Evolutionary conservation across 2,888 invertebrate genomes (phyloP).

Genomic region (Melipona beecheii): DNA sequence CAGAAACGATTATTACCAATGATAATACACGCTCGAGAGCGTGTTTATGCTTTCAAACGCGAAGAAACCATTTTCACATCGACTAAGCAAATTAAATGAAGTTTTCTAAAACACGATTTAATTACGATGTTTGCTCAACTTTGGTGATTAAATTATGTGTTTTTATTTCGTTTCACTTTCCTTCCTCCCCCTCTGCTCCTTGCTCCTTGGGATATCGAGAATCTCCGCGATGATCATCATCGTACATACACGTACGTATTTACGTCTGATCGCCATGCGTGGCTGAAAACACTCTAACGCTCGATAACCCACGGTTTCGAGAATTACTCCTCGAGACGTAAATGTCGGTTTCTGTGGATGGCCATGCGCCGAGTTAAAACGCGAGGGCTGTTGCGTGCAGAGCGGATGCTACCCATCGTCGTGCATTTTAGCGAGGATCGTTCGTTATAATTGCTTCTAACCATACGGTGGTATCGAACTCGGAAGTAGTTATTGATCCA

Average conservation of each 20-base stretch:
- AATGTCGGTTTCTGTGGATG: conserved; percentile 41
- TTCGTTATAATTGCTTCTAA: conserved; percentile 65
- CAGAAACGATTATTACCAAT: neutral
- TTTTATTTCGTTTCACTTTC: conserved; percentile 7
- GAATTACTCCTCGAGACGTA: conserved; percentile 39
- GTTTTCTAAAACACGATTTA: neutral
- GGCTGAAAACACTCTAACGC: conserved; percentile 14
- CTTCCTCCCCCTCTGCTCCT: too few species aligned
- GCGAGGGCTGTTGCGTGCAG: conserved; percentile 62
- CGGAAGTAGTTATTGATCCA: conserved; percentile 46
- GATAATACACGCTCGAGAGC: neutral
- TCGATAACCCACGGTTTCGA: conserved; percentile 22
- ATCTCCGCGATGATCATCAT: neutral
- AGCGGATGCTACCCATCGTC: conserved; percentile 46
- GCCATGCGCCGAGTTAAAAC: conserved; percentile 28
- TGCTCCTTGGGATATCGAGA: neutral
- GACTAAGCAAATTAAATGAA: neutral
- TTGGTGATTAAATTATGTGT: neutral
- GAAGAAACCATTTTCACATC: neutral
- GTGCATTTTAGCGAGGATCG: conserved; percentile 58
- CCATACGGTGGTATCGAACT: conserved; percentile 51
- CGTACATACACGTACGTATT: neutral
- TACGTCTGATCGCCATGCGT: neutral
- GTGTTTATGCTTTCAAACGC: conserved; percentile 1
- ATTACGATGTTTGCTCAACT: neutral